Evolutionary conservation across 64 coral and sea anemone species (phyloP), one percentile per base, ranked within the genome.

Genomic region (Hydrozoanthus tunicans): DNA sequence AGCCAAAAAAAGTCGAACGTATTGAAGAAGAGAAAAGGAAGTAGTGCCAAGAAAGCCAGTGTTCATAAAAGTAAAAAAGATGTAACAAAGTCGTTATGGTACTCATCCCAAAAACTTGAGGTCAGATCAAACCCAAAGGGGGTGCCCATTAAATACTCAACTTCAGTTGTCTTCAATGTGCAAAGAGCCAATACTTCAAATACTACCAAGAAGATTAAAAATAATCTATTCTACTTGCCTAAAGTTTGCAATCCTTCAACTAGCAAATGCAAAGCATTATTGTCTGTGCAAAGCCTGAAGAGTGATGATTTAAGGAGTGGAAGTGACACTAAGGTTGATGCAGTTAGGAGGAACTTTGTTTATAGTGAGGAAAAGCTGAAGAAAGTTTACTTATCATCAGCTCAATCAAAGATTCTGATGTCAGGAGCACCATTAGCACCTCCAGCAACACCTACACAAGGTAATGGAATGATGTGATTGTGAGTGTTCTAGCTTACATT

Each of bases 311-410:
- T 91, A 15, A 77, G 27, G n/a, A 90, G 77, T 61, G 59, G 57
- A 52, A 81, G 75, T 70, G 23, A 43, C 20, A 58, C 64, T 54
- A 7, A 51, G 6, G 20, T 4, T 59, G 8, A 63, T 8, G 20
- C 89, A 79, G 58, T 79, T 5, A 64, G 53, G 79, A 64, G 23
- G 74, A 54, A 88, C 26, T 74, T 88, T 61, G 26, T 88, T 43
- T 88, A 88, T 53, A 88, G 69, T 25, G 70, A 85, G 24, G 88
- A 91, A 10, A 94, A 85, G 69, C 54, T 77, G 53, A 97, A 94
- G 72, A 97, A 94, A 43, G 71, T 94, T 13, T 97, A 92, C 81
- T 78, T 97, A 51, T 97, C 95, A 64, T 85, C 91, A 51, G 80
- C 91, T 56, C 95, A 97, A 57, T 97, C 95, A 12, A 86, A 81